Conservation (phyloP, 1,140 invertebrate genomes). For the Rhizoglyphus robini region DNA sequence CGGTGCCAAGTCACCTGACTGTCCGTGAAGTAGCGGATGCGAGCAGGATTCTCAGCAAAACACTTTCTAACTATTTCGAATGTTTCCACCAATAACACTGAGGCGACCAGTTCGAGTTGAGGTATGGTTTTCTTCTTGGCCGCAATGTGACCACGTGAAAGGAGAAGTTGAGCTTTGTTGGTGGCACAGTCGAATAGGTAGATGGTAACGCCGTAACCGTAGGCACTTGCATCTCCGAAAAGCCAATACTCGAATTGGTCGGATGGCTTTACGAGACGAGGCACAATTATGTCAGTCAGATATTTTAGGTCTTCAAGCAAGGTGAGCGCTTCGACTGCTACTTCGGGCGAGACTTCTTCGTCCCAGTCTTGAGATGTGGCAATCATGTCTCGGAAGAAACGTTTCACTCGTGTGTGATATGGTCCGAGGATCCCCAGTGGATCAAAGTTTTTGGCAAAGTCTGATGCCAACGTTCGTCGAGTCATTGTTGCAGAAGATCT, state of each 20-base stretch:
- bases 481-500: background rate
- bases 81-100: background rate
- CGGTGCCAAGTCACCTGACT: background rate
- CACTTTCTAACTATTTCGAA: background rate
- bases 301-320: background rate
- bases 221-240: background rate
- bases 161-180: background rate
- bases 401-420: background rate
- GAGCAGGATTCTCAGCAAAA: background rate
- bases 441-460: background rate
- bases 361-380: background rate
- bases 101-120: background rate
- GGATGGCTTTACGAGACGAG: background rate
- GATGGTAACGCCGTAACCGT: background rate
- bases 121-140: background rate
- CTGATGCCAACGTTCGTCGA: background rate
- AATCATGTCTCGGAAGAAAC: background rate
- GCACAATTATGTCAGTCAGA: background rate
- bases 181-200: background rate
- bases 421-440: background rate
- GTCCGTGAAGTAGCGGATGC: background rate
- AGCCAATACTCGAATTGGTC: background rate
- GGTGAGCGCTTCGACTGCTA: background rate
- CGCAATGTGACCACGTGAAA: background rate
- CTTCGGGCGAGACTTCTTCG: background rate